phyloP scores from a whole-genome alignment of 1,140 invertebrate genomes.

The Drosophila nannoptera region DNA sequence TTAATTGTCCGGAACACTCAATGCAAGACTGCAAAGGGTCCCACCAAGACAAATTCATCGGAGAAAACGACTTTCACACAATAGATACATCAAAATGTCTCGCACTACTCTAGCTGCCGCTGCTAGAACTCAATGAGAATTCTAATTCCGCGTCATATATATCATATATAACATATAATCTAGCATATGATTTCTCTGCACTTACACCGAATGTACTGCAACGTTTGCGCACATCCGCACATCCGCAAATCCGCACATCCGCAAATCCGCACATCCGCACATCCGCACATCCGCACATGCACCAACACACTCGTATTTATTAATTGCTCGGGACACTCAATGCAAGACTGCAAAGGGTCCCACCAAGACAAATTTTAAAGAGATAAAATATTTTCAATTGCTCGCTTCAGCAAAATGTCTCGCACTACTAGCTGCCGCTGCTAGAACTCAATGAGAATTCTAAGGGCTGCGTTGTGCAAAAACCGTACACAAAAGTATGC shows the following conservation, averaged over 20 bases:
- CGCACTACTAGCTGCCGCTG: neutral
- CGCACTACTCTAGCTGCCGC: neutral
- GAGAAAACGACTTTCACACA: too few relatives aligned
- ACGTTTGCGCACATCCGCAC: too few relatives aligned
- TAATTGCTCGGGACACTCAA: slow-evolving; percentile 66
- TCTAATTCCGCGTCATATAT: too few relatives aligned
- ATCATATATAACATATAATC: too few relatives aligned
- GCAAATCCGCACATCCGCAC: too few relatives aligned
- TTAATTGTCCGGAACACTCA: slow-evolving; percentile 69
- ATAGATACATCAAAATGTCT: slow-evolving; percentile 1
- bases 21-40: slow-evolving; percentile 70
- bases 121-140: slow-evolving; percentile 58
- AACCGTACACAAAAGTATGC: slow-evolving; percentile 39
- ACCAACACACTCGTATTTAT: slow-evolving; percentile 57
- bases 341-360: slow-evolving; percentile 72
- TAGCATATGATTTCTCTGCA: slow-evolving; percentile 56
- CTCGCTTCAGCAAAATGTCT: neutral
- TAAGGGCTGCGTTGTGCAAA: slow-evolving; percentile 6
- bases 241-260: too few relatives aligned
- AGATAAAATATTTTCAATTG: slow-evolving; percentile 69
- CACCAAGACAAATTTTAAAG: slow-evolving; percentile 77
- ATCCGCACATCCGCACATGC: too few relatives aligned
- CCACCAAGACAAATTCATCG: slow-evolving; percentile 77
- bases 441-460: slow-evolving; percentile 59
- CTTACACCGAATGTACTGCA: slow-evolving; percentile 95